Base-by-base conservation (phyloP, 2,888 invertebrate genomes). In the Ctena decussata region DNA sequence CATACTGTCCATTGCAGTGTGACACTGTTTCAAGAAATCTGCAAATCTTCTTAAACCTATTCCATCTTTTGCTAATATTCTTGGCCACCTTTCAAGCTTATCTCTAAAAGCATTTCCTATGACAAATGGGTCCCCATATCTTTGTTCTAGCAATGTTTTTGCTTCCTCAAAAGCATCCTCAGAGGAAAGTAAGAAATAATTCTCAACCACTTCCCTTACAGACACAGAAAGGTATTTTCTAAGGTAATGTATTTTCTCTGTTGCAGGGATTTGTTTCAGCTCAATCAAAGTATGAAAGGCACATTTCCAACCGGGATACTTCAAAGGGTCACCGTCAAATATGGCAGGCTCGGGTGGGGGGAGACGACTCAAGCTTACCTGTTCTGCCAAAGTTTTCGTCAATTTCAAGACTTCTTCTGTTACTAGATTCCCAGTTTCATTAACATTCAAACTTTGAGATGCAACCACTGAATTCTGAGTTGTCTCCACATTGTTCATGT, bases 1-100 rank as follows among this genome's bases (percentile, higher is more conserved):
- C 32, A 60, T 60, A 85, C 30, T 57, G 2, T 27, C 30, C 85
- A 85, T 84, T n/a, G 85, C 88, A 44, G 65, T 69, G 21, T 81
- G 35, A 53, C 88, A 84, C 39, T 80, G 77, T n/a, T 78, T 76
- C 21, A 89, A 70, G 37, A 89, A 88, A 46, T 89, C 86, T 75
- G 86, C n/a, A 71, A 83, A 83, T 8, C 70, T 65, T 21, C 80
- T 12, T 18, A 86, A 76, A 35, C 77, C 80, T 27, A 37, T 0
- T 15, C 74, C n/a, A 77, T 84, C 84, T 35, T 49, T 71, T 32
- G 81, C 8, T 15, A n/a, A 30, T 44, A 87, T n/a, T 71, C 77
- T 85, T 6, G 89, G 87, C 89, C 89, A 89, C 24, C 18, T 49
- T 32, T 89, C 87, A 15, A 89, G 60, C 35, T 87, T 87, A 46